A percentile compares a stretch with the other conserved stretches of the same genome.
These are phyloP conservation scores for Mandrillus leucophaeus DNA, from an alignment of 2,113 vertebrate genomes.

Conservation along the genomic window DNA sequence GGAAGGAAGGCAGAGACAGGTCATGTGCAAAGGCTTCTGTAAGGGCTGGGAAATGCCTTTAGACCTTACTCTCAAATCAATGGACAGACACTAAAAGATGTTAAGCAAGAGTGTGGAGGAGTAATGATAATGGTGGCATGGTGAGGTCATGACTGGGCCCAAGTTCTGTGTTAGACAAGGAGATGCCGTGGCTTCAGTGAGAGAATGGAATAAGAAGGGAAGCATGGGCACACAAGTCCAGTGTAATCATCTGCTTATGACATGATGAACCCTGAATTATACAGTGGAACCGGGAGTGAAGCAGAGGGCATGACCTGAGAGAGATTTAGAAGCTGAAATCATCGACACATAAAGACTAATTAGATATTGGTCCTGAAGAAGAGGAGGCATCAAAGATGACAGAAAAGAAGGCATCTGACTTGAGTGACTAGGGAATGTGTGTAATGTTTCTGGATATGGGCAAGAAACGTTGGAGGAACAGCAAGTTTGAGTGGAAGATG, in stretches of 20 bases:
- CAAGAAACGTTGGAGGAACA: not conserved
- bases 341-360: not conserved
- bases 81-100: not conserved
- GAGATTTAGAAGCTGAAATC: not conserved
- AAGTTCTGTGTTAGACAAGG: not conserved
- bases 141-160: not conserved
- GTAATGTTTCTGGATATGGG: not conserved
- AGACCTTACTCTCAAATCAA: not conserved
- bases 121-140: not conserved
- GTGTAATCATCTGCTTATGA: not conserved
- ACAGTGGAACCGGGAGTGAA: too few relatives aligned
- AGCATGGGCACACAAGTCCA: not conserved
- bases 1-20: not conserved
- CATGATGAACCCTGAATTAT: not conserved
- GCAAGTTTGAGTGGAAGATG: not conserved
- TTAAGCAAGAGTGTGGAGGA: not conserved
- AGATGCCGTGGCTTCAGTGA: not conserved
- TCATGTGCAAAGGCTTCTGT: not conserved
- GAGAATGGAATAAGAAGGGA: not conserved
- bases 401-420: not conserved
- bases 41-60: not conserved
- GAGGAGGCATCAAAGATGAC: not conserved
- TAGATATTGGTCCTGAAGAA: not conserved
- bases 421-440: not conserved
- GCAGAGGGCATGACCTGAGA: not conserved